Percentiles rank a stretch among this genome's conserved stretches.
Evolutionary conservation across 2,113 vertebrate genomes (phyloP).

Genomic region (Ia io): DNA sequence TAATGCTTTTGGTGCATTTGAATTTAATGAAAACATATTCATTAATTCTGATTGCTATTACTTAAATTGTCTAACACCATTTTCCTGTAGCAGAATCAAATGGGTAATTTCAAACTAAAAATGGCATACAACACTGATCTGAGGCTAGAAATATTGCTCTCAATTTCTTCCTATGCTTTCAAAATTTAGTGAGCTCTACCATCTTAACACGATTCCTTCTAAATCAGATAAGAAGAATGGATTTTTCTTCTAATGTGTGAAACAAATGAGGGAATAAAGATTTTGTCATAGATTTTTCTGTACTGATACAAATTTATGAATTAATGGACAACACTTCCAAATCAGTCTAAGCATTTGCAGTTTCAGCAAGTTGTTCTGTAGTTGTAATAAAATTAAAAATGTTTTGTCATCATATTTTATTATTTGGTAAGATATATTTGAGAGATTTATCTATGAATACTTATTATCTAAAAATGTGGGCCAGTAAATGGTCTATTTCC

Average conservation of each 20-base stretch:
- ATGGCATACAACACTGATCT: conserved; percentile 22
- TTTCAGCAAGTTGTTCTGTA: not conserved
- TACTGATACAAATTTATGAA: conserved; percentile 42
- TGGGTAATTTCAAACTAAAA: conserved; percentile 62
- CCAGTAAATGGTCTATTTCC: not conserved
- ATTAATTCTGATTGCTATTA: conserved; percentile 64
- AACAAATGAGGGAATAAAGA: conserved; percentile 4
- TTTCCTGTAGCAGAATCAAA: conserved; percentile 51
- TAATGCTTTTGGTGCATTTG: conserved; percentile 8
- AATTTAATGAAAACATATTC: conserved; percentile 53
- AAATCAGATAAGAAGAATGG: conserved; percentile 60
- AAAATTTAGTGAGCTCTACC: conserved; percentile 61
- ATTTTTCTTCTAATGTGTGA: conserved; percentile 43
- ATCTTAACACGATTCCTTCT: conserved; percentile 40
- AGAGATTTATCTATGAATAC: not conserved
- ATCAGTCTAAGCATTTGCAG: conserved; percentile 21
- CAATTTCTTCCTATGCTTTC: conserved; percentile 62
- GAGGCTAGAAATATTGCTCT: conserved; percentile 65
- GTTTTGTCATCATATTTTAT: not conserved
- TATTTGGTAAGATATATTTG: not conserved
- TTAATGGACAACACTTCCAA: not conserved
- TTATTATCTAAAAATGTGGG: not conserved
- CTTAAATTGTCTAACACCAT: conserved; percentile 47
- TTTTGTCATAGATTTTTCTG: conserved; percentile 19
- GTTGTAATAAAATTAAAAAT: not conserved